Evolutionary conservation across 1,140 invertebrate genomes (phyloP), one percentile per base, ranked within the genome.

Genomic region (Camponotus vicinus): DNA sequence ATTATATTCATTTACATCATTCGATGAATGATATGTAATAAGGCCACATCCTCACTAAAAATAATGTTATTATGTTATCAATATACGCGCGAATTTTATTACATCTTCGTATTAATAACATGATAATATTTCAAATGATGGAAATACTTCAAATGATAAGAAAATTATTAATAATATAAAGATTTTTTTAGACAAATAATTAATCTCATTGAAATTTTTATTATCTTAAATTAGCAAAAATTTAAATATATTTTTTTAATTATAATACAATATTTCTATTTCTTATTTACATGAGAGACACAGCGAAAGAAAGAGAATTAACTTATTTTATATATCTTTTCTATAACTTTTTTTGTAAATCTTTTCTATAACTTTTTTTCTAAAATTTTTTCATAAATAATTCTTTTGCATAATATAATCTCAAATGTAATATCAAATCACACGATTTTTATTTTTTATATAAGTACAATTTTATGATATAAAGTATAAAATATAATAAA

Each of bases 1-100:
- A 73, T 79, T 52, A 88, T 79, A 73, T 71, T 76, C 69, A 37
- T 67, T 45, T 57, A 1, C 15, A 70, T 70, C 15, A 21, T 3
- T 1, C 5, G 21, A 78, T 64, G 13, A 71, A 64, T 40, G 45
- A 21, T 59, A 69, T 61, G 37, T 59, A 71, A 71, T 13, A 32
- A 82, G 18, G 8, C 32, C 11, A 15, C 18, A 34, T 4, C 18
- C 5, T 66, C 49, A 45, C 18, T 7, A 42, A 49, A 66, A 78
- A 78, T 66, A 57, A 70, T 57, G 34, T 42, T 52, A 80, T n/a
- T 69, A 6, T 42, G 15, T 42, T 80, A 57, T 57, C 34, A 15
- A 0, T 15, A 52, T 52, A 57, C 9, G n/a, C 11, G 8, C 27
- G 27, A 27, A 27, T 45, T 45, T 6, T 6, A 57, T 13, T 37